Conservation (phyloP, 2,113 vertebrate species). For the Thalassoma bifasciatum region DNA sequence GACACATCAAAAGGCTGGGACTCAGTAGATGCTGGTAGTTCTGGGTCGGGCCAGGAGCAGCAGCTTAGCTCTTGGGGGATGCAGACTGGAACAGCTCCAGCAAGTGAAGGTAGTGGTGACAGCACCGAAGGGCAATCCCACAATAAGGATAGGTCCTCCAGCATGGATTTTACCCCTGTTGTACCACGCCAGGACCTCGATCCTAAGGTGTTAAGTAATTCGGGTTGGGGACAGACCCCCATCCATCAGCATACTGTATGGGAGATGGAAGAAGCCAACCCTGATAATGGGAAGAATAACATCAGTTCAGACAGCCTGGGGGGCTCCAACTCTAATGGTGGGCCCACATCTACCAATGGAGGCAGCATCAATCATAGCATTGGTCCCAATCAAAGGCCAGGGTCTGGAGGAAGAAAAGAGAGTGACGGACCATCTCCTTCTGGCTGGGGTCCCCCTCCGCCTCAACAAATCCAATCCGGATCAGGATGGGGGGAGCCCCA, state of each 20-base stretch:
- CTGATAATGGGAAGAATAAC: constrained; percentile 87
- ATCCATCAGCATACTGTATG: constrained; percentile 98
- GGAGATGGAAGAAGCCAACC: constrained; percentile 94
- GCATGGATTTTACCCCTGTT: constrained; percentile 82
- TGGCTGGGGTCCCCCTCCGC: constrained; percentile 89
- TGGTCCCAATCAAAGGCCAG: constrained; percentile 85
- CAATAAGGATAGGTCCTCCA: constrained; percentile 83
- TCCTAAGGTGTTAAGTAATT: constrained; percentile 95
- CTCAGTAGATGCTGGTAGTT: constrained; percentile 70
- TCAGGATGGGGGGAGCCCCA: constrained; percentile 89
- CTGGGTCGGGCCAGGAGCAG: constrained; percentile 77
- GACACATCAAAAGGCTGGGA: constrained; percentile 93
- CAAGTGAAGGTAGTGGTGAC: constrained; percentile 92
- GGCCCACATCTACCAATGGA: constrained; percentile 66
- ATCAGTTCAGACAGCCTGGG: constrained; percentile 91
- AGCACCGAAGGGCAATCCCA: constrained; percentile 84
- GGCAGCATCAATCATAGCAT: constrained; percentile 66
- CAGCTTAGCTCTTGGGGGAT: constrained; percentile 87
- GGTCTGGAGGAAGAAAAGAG: constrained; percentile 91
- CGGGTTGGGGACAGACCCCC: constrained; percentile 98
- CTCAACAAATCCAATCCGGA: constrained; percentile 78
- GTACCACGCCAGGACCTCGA: constrained; percentile 94
- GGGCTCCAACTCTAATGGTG: constrained; percentile 72
- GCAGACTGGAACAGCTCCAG: constrained; percentile 83
- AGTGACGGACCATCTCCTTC: constrained; percentile 90